phyloP scores from a whole-genome alignment of 23 tunicate species.

The Corella eumyota region DNA sequence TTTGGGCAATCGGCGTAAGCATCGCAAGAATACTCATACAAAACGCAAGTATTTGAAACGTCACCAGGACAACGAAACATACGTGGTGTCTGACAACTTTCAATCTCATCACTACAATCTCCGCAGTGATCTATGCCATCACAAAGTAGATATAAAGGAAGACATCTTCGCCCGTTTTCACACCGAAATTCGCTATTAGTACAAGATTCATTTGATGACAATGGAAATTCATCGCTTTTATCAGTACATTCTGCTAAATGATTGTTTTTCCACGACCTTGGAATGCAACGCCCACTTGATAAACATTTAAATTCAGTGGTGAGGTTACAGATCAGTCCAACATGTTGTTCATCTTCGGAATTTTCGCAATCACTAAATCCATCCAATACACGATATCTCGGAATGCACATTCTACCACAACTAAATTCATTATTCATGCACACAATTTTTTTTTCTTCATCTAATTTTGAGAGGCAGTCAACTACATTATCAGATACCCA shows the following conservation, averaged over 20 bases:
- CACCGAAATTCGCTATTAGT: constrained; percentile 8
- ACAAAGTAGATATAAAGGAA: no score
- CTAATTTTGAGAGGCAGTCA: not conserved
- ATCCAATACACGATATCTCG: constrained; percentile 2
- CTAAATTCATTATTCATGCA: constrained; percentile 5
- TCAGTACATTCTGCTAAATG: constrained; percentile 5
- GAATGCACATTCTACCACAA: constrained; percentile 6
- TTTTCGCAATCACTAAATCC: constrained; percentile 1
- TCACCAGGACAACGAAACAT: constrained; percentile 23
- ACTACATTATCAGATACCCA: not conserved
- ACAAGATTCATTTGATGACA: not conserved
- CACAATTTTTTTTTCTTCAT: not conserved
- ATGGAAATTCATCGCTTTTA: constrained; percentile 20
- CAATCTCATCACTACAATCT: no score
- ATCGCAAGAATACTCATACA: constrained; percentile 9
- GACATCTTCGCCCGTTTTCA: constrained; percentile 10
- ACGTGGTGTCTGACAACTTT: constrained; percentile 8
- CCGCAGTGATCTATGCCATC: no score
- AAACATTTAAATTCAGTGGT: constrained; percentile 19
- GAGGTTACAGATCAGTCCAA: no score
- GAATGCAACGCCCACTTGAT: constrained; percentile 33
- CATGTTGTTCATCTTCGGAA: not conserved
- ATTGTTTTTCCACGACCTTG: constrained; percentile 18
- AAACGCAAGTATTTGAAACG: constrained; percentile 7
- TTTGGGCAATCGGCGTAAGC: constrained; percentile 2